These are phyloP conservation scores for Aplysina aerophoba DNA, from an alignment of 37 sponge, comb jelly and placozoan genomes.

Conservation along the genomic window DNA sequence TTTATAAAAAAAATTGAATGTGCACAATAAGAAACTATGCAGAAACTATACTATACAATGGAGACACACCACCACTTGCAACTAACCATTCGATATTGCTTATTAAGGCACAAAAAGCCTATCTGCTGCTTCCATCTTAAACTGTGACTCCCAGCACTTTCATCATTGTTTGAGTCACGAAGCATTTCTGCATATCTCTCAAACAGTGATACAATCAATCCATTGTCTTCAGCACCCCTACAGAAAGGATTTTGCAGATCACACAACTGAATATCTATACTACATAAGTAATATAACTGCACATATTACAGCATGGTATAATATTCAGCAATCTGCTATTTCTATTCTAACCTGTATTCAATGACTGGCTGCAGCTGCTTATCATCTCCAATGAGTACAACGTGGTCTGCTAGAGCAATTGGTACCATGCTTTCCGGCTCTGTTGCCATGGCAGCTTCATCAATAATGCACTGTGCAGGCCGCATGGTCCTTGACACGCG, in stretches of 20 bases:
- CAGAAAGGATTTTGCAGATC: neutral
- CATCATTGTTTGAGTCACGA: too few relatives aligned
- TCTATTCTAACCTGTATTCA: neutral
- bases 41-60: too few relatives aligned
- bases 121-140: too few relatives aligned
- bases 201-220: slow-evolving; percentile 70
- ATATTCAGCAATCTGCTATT: neutral
- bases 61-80: too few relatives aligned
- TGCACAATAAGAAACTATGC: too few relatives aligned
- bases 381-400: slow-evolving; percentile 75
- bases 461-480: slow-evolving; percentile 67
- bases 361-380: slow-evolving; percentile 60
- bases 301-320: too few relatives aligned
- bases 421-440: slow-evolving; percentile 80
- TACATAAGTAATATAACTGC: too few relatives aligned
- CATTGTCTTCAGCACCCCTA: slow-evolving; percentile 53
- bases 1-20: too few relatives aligned
- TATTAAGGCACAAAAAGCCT: too few relatives aligned
- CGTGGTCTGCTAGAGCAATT: slow-evolving; percentile 63
- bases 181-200: slow-evolving; percentile 60
- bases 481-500: slow-evolving; percentile 35
- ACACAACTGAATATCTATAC: too few relatives aligned
- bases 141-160: neutral
- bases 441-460: slow-evolving; percentile 80
- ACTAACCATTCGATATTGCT: too few relatives aligned